Conservation (phyloP, 64 coral and sea anemone genomes). For the Pocillopora verrucosa region DNA sequence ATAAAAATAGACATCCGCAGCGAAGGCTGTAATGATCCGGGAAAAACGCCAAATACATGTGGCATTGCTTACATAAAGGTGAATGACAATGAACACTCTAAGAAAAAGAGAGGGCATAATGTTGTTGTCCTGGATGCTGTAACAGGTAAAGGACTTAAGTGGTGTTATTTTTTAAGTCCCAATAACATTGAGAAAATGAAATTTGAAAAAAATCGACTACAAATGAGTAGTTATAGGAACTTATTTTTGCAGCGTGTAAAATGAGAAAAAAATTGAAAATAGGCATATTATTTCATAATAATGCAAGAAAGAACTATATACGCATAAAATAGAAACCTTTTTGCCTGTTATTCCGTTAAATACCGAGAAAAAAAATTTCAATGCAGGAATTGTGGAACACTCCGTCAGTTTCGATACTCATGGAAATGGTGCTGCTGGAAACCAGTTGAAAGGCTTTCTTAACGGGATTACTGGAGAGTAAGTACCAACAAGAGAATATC, state of each 20-base stretch:
- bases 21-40: constrained; percentile 52
- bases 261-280: too few relatives aligned
- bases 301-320: too few relatives aligned
- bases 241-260: too few relatives aligned
- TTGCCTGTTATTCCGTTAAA: too few relatives aligned
- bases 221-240: too few relatives aligned
- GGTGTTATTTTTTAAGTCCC: too few relatives aligned
- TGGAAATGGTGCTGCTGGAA: not conserved
- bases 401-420: not conserved
- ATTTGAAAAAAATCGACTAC: too few relatives aligned
- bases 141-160: not conserved
- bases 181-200: too few relatives aligned
- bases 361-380: too few relatives aligned
- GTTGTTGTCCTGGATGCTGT: constrained; percentile 17
- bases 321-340: too few relatives aligned
- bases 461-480: constrained; percentile 15
- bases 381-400: not conserved
- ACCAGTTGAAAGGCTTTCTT: not conserved
- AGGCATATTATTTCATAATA: too few relatives aligned
- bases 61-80: constrained; percentile 37
- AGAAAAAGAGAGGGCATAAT: not conserved
- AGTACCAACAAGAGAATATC: too few relatives aligned
- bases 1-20: constrained; percentile 34
- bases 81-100: constrained; percentile 21
- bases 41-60: not conserved